These are phyloP conservation scores for Dipodomys stephensi DNA, from an alignment of 2,113 vertebrate species.

Conservation along the genomic window DNA sequence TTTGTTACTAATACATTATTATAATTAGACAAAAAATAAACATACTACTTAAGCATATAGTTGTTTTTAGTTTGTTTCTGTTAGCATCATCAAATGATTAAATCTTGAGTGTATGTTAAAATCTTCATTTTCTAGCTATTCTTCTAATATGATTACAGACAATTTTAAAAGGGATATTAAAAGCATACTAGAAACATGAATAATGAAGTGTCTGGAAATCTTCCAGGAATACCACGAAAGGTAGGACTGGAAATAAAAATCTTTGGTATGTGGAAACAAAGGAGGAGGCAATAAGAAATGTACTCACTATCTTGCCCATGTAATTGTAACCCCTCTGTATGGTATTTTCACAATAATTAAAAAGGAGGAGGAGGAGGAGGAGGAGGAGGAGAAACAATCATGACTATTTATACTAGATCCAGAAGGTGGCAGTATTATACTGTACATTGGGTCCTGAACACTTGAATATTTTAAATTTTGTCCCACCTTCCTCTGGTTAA, in stretches of 20 bases:
- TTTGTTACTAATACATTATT: not conserved
- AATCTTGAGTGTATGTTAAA: too few species aligned
- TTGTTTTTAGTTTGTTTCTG: not conserved
- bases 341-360: too few species aligned
- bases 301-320: too few species aligned
- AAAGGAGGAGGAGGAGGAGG: too few species aligned
- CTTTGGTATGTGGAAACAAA: not conserved
- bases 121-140: not conserved
- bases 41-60: too few species aligned
- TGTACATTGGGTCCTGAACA: constrained; percentile 38
- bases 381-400: not conserved
- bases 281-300: too few species aligned
- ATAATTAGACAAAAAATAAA: not conserved
- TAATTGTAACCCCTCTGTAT: too few species aligned
- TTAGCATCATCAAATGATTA: not conserved
- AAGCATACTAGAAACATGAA: constrained; percentile 62
- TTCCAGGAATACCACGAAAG: constrained; percentile 68
- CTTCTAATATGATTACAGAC: not conserved
- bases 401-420: constrained; percentile 66
- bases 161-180: constrained; percentile 61
- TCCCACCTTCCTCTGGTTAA: not conserved
- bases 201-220: constrained; percentile 66
- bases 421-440: constrained; percentile 87
- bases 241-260: constrained; percentile 58
- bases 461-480: not conserved